These are phyloP conservation scores for Agrochola circellaris DNA, from an alignment of 2,888 invertebrate genomes.

Conservation along the genomic window DNA sequence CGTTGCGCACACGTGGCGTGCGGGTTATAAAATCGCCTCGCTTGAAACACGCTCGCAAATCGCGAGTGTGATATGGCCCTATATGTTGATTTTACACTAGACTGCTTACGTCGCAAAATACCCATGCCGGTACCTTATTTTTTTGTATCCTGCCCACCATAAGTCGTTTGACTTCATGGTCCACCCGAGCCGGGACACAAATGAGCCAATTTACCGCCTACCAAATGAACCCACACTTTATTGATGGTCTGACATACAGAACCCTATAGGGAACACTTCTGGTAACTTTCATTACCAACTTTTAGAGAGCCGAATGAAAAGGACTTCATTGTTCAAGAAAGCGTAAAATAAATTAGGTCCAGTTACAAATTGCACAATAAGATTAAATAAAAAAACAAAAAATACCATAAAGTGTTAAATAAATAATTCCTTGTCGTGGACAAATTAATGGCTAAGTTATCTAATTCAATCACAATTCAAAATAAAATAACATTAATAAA, in stretches of 20 bases:
- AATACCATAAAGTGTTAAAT: no score
- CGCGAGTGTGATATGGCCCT: no score
- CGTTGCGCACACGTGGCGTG: no score
- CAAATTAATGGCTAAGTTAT: no score
- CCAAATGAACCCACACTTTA: constrained; percentile 18
- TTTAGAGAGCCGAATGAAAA: not conserved
- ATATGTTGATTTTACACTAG: not conserved
- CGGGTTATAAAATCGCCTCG: no score
- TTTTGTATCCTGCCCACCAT: not conserved
- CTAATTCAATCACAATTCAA: no score
- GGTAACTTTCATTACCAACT: not conserved
- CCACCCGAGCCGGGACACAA: constrained; percentile 13
- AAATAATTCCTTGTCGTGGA: no score
- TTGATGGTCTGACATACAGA: constrained; percentile 2
- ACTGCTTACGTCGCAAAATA: not conserved
- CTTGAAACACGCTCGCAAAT: no score
- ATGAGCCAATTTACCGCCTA: constrained; percentile 13
- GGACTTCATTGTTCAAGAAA: not conserved
- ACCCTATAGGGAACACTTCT: not conserved
- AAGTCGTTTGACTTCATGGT: not conserved
- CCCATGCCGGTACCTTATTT: not conserved
- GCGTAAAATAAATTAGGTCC: not conserved
- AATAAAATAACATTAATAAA: no score
- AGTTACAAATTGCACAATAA: not conserved
- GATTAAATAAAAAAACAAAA: no score